A percentile compares a stretch with the other conserved stretches of the same genome.
These are phyloP conservation scores for Calameuta idolon DNA, from an alignment of 2,888 invertebrate genomes.

Conservation along the genomic window DNA sequence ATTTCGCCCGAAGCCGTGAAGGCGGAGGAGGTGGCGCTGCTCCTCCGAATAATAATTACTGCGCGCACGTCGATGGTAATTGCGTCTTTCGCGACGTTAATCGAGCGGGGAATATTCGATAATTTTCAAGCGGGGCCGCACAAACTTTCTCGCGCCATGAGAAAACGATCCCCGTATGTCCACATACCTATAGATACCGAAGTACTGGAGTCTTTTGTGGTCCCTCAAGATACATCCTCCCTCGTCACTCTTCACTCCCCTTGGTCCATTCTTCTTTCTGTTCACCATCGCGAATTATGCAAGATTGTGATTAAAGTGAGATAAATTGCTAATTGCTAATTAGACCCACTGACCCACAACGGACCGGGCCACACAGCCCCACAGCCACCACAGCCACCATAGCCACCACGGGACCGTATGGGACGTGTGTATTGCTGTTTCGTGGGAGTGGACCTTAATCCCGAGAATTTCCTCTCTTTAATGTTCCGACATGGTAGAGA, in stretches of 20 bases:
- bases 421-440: background rate
- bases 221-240: background rate
- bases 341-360: slow-evolving; percentile 55
- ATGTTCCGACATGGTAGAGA: background rate
- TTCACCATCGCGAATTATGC: slow-evolving; percentile 29
- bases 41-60: slow-evolving; percentile 25
- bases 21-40: slow-evolving; percentile 2
- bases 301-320: slow-evolving; percentile 48
- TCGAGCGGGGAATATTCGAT: slow-evolving; percentile 41
- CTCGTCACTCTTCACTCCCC: slow-evolving; percentile 5
- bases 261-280: background rate
- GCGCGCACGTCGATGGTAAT: slow-evolving; percentile 20
- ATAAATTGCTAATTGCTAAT: slow-evolving; percentile 61
- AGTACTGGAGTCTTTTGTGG: background rate
- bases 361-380: slow-evolving; percentile 24
- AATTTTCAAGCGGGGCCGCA: slow-evolving; percentile 25
- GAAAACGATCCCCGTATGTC: background rate
- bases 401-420: background rate
- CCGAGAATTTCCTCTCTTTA: background rate
- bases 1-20: background rate
- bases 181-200: background rate
- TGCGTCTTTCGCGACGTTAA: slow-evolving; percentile 30
- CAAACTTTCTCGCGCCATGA: slow-evolving; percentile 13
- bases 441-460: slow-evolving; percentile 1
- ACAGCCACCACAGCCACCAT: background rate